Percentiles rank a stretch among this genome's conserved stretches.
phyloP scores from a whole-genome alignment of 1,140 invertebrate genomes.

The Brachionus rotundiformis region DNA sequence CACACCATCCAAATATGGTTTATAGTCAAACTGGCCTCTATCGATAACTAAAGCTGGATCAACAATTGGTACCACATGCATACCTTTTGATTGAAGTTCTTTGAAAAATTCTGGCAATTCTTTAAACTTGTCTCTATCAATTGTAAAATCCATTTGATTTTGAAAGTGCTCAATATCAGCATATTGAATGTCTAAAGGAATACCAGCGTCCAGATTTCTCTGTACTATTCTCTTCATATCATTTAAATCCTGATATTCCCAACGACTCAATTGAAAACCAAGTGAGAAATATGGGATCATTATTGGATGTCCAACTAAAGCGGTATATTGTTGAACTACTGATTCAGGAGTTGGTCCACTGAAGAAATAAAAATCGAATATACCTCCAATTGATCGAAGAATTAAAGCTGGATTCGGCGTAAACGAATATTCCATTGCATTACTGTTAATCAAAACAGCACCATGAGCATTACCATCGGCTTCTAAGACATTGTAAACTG shows the following conservation, averaged over 20 bases:
- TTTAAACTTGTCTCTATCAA: constrained; percentile 58
- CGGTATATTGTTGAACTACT: constrained; percentile 54
- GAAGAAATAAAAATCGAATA: constrained; percentile 66
- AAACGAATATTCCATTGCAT: constrained; percentile 58
- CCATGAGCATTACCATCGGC: constrained; percentile 64
- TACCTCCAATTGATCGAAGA: constrained; percentile 60
- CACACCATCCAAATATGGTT: constrained; percentile 57
- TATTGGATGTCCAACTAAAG: constrained; percentile 63
- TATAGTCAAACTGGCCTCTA: constrained; percentile 56
- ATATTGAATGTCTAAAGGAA: constrained; percentile 58
- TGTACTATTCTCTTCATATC: constrained; percentile 53
- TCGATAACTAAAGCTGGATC: constrained; percentile 60
- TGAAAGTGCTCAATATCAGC: constrained; percentile 66
- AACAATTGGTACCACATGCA: constrained; percentile 63
- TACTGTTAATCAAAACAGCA: constrained; percentile 60
- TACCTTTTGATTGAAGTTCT: constrained; percentile 58
- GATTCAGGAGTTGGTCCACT: constrained; percentile 65
- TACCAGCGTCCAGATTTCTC: not conserved
- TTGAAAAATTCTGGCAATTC: constrained; percentile 62
- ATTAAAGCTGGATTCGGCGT: constrained; percentile 57
- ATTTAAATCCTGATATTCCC: constrained; percentile 58
- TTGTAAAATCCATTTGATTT: constrained; percentile 63
- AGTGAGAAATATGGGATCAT: constrained; percentile 67
- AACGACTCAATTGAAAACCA: constrained; percentile 66
- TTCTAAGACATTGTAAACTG: constrained; percentile 74